A percentile compares a stretch with the other conserved stretches of the same genome.
These are phyloP conservation scores for Scelioninae gen. 1 DNA, from an alignment of 2,888 invertebrate genomes.

Conservation along the genomic window DNA sequence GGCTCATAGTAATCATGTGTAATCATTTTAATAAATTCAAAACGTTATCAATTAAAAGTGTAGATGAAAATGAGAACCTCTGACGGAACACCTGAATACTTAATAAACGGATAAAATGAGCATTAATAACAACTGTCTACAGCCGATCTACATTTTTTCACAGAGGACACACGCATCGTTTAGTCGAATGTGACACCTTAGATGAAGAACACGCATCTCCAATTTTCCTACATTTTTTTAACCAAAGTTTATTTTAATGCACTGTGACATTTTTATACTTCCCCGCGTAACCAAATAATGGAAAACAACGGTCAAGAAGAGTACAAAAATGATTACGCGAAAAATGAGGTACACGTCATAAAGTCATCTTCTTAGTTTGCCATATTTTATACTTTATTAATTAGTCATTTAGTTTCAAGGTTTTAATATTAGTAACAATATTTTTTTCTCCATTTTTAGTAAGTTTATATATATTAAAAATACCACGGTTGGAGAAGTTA, in stretches of 20 bases:
- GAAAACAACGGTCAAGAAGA: slow-evolving; percentile 69
- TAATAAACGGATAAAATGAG: slow-evolving; percentile 84
- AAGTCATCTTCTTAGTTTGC: slow-evolving; percentile 34
- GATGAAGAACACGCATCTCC: slow-evolving; percentile 64
- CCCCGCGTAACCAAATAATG: slow-evolving; percentile 68
- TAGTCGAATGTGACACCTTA: slow-evolving; percentile 80
- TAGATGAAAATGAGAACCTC: slow-evolving; percentile 78
- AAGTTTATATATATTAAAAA: too few relatives aligned
- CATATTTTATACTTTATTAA: slow-evolving; percentile 39
- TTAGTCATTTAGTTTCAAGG: slow-evolving; percentile 22
- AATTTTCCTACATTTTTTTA: slow-evolving; percentile 21
- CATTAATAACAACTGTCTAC: slow-evolving; percentile 83
- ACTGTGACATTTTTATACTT: too few relatives aligned
- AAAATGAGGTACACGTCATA: slow-evolving; percentile 77
- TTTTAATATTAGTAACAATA: neutral
- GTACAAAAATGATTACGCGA: slow-evolving; percentile 75
- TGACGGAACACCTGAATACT: slow-evolving; percentile 84
- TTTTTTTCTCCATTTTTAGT: too few relatives aligned
- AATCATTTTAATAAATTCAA: slow-evolving; percentile 42
- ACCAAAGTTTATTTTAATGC: slow-evolving; percentile 1
- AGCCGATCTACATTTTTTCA: slow-evolving; percentile 82
- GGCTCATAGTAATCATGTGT: slow-evolving; percentile 20
- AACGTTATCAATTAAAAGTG: slow-evolving; percentile 46
- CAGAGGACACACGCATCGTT: slow-evolving; percentile 78
- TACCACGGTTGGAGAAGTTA: too few relatives aligned